Evolutionary conservation across 2,888 invertebrate species (phyloP), one percentile per base, ranked within the genome.

Genomic region (Calameuta pallipes): DNA sequence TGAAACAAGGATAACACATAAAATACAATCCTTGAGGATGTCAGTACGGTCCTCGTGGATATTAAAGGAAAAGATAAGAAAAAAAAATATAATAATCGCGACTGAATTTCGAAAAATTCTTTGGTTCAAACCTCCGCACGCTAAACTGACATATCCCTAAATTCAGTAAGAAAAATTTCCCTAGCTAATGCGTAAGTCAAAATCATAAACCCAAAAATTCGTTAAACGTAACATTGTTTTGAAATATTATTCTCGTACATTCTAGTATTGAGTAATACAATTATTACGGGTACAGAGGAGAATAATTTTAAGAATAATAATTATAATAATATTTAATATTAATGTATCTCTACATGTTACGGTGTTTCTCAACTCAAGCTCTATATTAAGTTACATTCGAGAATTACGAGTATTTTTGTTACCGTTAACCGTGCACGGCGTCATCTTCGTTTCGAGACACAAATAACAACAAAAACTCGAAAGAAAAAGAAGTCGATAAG

Each of bases 251-350:
- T 85, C 85, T 85, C 81, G 78, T 86, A 83, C 83, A 85, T 83
- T 81, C 83, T 88, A 87, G 83, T 84, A 83, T 85, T 82, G 82
- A 84, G 83, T 87, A 82, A 83, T 85, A 85, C 83, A 85, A 85
- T 83, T 85, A 83, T 88, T 86, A 87, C 81, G 81, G 82, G 81
- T 88, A 88, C 85, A 88, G 83, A 85, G 86, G 83, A 86, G 85
- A 82, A 86, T 85, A 87, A 83, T 86, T 84, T 85, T 86, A 84
- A 83, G 85, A 88, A 87, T 88, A 87, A 85, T 87, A 84, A 84
- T 87, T 84, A 83, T 85, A 86, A 75, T 69, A 75, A 71, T 70
- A 15, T 34, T 70, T 78, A 78, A 87, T 85, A 80, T 81, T 82
- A 80, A 83, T 82, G 82, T 84, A 83, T 85, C 81, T 80, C 82